Evolutionary conservation across 1,140 invertebrate species (phyloP).

Genomic region (Zaprionus tsacasi): DNA sequence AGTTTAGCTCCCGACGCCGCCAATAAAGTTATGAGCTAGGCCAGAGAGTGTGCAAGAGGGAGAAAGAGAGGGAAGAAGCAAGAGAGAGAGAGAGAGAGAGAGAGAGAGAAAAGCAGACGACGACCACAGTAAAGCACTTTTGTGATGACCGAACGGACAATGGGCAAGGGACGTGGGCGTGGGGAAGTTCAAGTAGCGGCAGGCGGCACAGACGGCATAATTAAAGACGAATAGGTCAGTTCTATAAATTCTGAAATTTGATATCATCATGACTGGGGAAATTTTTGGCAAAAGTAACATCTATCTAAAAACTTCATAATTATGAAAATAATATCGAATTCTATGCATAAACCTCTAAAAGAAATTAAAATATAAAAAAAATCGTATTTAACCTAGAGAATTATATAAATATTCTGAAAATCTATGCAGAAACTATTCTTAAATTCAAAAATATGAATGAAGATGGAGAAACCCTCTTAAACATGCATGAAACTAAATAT

Average conservation of each 20-base stretch:
- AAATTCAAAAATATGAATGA: too few species aligned
- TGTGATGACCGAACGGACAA: constrained; percentile 9
- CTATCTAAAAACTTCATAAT: too few species aligned
- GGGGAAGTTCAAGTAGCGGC: not conserved
- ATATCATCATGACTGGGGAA: not conserved
- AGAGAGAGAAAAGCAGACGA: not conserved
- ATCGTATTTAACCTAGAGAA: too few species aligned
- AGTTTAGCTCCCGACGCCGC: constrained; percentile 58
- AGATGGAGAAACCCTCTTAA: too few species aligned
- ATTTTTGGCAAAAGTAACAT: not conserved
- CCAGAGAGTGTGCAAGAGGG: constrained; percentile 8
- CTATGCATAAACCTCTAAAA: too few species aligned
- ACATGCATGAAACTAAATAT: too few species aligned
- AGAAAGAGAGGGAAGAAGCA: not conserved
- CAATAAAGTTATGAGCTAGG: constrained; percentile 66
- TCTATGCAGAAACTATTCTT: too few species aligned
- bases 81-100: not conserved
- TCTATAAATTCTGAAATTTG: not conserved
- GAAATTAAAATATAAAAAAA: too few species aligned
- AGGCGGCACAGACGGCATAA: not conserved
- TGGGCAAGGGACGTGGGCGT: not conserved
- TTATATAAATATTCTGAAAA: too few species aligned
- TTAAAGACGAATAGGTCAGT: not conserved
- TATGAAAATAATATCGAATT: too few species aligned
- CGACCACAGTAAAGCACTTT: constrained; percentile 13